Percentiles rank a stretch among this genome's conserved stretches.
Conservation (phyloP, 92 coral and sea anemone species). For the Palythoa grandiflora region DNA sequence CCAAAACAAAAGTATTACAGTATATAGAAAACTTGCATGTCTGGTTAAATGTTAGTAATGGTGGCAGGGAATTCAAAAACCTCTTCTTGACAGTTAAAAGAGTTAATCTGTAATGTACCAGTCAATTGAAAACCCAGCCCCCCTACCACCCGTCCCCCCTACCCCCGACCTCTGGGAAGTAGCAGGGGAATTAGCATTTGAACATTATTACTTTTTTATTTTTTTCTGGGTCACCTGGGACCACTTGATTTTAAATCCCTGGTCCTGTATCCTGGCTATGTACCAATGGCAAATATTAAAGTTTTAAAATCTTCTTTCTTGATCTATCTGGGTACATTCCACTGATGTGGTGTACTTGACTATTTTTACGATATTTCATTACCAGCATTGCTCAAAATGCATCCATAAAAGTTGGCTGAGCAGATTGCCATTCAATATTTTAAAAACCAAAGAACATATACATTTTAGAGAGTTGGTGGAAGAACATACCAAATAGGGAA, state of each 20-base stretch:
- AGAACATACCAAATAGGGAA: too few species aligned
- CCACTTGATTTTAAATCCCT: conserved; percentile 28
- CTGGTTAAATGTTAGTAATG: too few species aligned
- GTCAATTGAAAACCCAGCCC: neutral
- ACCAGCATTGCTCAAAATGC: conserved; percentile 25
- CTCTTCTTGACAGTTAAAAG: too few species aligned
- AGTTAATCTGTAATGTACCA: neutral
- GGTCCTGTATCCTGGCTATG: conserved; percentile 1
- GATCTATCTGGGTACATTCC: conserved; percentile 27
- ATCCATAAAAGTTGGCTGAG: conserved; percentile 10
- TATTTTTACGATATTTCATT: conserved; percentile 8
- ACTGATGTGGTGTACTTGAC: conserved; percentile 12
- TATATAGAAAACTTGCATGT: too few species aligned
- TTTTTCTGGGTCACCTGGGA: neutral
- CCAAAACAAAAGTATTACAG: too few species aligned
- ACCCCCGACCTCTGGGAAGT: neutral
- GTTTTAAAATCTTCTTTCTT: conserved; percentile 24
- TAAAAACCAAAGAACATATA: conserved; percentile 12
- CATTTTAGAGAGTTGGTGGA: too few species aligned
- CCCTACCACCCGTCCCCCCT: neutral
- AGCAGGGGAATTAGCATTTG: neutral
- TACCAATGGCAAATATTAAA: neutral
- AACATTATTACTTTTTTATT: neutral
- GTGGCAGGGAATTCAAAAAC: too few species aligned
- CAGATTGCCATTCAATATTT: conserved; percentile 6